These are phyloP conservation scores for Eremophila alpestris DNA, from an alignment of 2,797 vertebrate species.

Conservation along the genomic window DNA sequence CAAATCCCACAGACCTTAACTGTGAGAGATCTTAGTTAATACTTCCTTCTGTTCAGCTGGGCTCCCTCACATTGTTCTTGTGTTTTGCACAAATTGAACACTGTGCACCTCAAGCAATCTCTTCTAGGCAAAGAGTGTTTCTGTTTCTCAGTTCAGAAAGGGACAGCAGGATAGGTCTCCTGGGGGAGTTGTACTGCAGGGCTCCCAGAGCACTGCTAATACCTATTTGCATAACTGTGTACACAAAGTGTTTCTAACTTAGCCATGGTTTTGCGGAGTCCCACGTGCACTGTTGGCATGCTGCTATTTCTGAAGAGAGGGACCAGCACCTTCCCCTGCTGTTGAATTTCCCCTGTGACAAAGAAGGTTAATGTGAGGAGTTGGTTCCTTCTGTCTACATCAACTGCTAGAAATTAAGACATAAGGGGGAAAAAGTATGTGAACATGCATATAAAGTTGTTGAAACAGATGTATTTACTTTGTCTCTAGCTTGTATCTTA, in stretches of 20 bases:
- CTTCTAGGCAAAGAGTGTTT: background rate
- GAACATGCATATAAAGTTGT: background rate
- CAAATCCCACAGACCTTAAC: background rate
- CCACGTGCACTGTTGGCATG: background rate
- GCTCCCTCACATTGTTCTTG: background rate
- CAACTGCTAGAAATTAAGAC: background rate
- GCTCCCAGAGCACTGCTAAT: background rate
- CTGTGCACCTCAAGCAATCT: background rate
- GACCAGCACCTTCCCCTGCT: background rate
- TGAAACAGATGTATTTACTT: constrained; percentile 44
- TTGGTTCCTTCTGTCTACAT: background rate
- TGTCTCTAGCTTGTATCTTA: constrained; percentile 55
- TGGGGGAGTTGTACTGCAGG: background rate
- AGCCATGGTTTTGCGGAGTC: background rate
- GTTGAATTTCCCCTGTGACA: background rate
- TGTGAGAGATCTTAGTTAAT: background rate
- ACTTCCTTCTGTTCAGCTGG: background rate
- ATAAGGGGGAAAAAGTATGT: background rate
- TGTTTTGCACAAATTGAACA: background rate
- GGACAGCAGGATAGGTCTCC: background rate
- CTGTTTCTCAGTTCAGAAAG: background rate
- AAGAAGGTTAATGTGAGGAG: background rate
- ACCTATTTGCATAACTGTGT: background rate
- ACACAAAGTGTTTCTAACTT: background rate
- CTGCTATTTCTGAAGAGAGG: background rate